These are phyloP conservation scores for Alcedo atthis DNA, from an alignment of 2,797 vertebrate genomes.

Conservation along the genomic window DNA sequence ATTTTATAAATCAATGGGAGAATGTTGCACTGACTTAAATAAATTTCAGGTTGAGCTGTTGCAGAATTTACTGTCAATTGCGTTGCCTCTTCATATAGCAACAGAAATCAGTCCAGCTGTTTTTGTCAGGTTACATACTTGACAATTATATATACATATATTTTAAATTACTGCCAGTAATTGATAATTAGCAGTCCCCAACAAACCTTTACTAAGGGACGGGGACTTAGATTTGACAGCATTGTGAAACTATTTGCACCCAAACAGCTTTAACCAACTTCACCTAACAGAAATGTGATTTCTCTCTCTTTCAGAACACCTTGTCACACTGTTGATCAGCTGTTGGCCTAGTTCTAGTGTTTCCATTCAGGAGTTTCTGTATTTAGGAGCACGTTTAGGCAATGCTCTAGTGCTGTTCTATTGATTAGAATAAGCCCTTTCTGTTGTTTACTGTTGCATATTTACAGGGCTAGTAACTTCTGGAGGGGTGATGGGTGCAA, in stretches of 20 bases:
- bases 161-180: background rate
- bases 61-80: background rate
- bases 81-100: background rate
- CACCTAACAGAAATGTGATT: background rate
- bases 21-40: background rate
- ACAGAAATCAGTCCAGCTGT: background rate
- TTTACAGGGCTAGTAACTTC: background rate
- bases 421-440: background rate
- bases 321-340: too few species aligned
- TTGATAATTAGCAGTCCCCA: background rate
- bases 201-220: background rate
- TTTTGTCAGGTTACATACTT: background rate
- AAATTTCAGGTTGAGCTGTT: background rate
- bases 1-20: background rate
- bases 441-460: background rate
- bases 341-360: background rate
- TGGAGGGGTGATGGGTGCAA: background rate
- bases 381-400: background rate
- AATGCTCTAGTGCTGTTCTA: background rate
- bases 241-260: background rate
- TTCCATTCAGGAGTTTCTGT: conserved; percentile 3
- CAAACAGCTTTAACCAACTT: background rate
- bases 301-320: too few species aligned
- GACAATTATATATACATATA: background rate
- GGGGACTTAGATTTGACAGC: background rate